These are phyloP conservation scores for Xiphydria camelus DNA, from an alignment of 2,888 invertebrate genomes.

Conservation along the genomic window DNA sequence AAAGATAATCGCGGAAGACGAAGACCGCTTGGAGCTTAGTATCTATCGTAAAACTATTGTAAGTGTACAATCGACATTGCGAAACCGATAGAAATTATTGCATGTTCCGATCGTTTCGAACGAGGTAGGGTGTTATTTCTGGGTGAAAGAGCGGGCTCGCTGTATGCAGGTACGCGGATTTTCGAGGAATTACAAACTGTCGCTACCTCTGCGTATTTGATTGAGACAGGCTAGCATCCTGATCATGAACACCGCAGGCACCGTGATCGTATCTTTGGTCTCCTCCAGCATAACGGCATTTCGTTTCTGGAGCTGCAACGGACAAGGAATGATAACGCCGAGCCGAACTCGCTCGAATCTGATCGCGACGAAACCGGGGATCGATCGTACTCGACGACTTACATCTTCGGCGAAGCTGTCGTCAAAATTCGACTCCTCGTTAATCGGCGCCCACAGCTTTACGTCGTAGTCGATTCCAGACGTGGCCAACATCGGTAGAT, in stretches of 20 bases:
- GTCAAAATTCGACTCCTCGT: conserved; percentile 66
- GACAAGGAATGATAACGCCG: conserved; percentile 21
- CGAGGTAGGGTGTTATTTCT: conserved; percentile 3
- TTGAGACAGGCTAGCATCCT: conserved; percentile 72
- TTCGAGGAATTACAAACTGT: conserved; percentile 37
- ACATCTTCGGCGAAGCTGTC: conserved; percentile 67
- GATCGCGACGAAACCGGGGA: no score
- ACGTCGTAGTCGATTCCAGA: conserved; percentile 89
- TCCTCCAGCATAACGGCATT: conserved; percentile 85
- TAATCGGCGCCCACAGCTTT: conserved; percentile 79
- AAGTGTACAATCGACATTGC: conserved; percentile 4
- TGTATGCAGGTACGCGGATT: conserved; percentile 2
- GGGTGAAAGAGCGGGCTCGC: background rate
- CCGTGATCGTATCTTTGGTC: conserved; percentile 84
- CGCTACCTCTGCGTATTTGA: conserved; percentile 64
- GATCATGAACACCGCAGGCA: conserved; percentile 86
- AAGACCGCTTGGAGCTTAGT: no score
- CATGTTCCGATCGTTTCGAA: background rate
- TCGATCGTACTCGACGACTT: no score
- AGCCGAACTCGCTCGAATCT: no score
- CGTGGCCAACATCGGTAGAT: conserved; percentile 73
- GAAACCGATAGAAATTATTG: background rate
- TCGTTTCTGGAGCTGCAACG: conserved; percentile 69
- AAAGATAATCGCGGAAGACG: no score
- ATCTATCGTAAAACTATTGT: no score